A percentile compares a stretch with the other conserved stretches of the same genome.
Conservation (phyloP, 2,797 vertebrate genomes). For the Gephyroberyx darwinii region DNA sequence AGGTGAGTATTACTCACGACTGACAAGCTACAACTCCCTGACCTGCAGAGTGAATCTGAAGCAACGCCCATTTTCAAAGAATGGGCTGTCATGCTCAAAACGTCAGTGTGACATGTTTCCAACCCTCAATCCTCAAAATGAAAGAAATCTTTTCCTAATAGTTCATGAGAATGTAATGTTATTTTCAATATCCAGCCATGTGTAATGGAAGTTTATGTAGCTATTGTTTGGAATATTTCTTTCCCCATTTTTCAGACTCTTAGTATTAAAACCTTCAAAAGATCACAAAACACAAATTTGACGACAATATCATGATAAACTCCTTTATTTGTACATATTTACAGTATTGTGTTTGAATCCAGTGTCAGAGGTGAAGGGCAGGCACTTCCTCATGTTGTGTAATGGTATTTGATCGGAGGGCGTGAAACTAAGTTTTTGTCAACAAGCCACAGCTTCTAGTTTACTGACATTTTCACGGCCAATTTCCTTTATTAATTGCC, state of each 20-base stretch:
- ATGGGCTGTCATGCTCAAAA: background rate
- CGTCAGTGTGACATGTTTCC: background rate
- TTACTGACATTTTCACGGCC: background rate
- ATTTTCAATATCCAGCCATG: background rate
- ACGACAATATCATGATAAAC: background rate
- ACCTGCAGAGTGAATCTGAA: constrained; percentile 43
- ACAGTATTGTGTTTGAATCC: background rate
- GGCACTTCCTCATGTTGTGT: background rate
- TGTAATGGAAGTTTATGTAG: background rate
- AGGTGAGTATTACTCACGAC: constrained; percentile 58
- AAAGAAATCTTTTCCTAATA: background rate
- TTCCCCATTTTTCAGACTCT: background rate
- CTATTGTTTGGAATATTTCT: background rate
- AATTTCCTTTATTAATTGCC: background rate
- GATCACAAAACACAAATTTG: background rate
- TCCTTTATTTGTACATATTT: background rate
- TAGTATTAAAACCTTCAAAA: background rate
- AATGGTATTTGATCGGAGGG: background rate
- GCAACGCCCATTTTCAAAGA: constrained; percentile 9
- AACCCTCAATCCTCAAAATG: background rate
- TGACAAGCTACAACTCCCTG: constrained; percentile 44
- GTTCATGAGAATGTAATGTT: too few relatives aligned
- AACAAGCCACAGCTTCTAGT: background rate
- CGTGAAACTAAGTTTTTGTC: background rate
- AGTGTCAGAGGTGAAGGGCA: background rate